These are phyloP conservation scores for Platyscapa corneri DNA, from an alignment of 1,140 invertebrate species.

Conservation along the genomic window DNA sequence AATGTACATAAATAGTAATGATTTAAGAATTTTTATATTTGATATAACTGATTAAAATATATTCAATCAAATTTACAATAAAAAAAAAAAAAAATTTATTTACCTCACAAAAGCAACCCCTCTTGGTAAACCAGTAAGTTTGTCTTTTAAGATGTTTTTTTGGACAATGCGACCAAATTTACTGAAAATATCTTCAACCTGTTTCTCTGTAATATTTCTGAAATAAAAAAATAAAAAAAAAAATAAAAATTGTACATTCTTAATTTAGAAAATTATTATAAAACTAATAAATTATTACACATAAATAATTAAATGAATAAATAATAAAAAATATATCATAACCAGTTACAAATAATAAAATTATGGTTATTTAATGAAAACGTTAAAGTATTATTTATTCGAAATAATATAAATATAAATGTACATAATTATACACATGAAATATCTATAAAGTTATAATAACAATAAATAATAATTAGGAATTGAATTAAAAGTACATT, in stretches of 20 bases:
- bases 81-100: constrained; percentile 55
- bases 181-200: constrained; percentile 88
- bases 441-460: too few species aligned
- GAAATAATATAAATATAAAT: not conserved
- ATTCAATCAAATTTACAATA: not conserved
- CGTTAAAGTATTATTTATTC: not conserved
- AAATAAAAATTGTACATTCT: not conserved
- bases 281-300: not conserved
- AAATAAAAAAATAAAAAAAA: constrained; percentile 45
- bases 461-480: too few species aligned
- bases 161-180: constrained; percentile 92
- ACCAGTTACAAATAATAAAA: too few species aligned
- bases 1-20: not conserved
- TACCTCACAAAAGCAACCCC: constrained; percentile 95
- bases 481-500: too few species aligned
- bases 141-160: constrained; percentile 91
- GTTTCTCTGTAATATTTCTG: constrained; percentile 84
- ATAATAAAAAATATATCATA: too few species aligned
- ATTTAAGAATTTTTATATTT: not conserved
- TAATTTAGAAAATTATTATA: not conserved
- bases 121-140: constrained; percentile 87
- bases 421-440: too few species aligned
- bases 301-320: too few species aligned
- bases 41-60: not conserved
- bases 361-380: too few species aligned